Base-by-base conservation (phyloP, 2,113 vertebrate genomes). In the Gavialis gangeticus region DNA sequence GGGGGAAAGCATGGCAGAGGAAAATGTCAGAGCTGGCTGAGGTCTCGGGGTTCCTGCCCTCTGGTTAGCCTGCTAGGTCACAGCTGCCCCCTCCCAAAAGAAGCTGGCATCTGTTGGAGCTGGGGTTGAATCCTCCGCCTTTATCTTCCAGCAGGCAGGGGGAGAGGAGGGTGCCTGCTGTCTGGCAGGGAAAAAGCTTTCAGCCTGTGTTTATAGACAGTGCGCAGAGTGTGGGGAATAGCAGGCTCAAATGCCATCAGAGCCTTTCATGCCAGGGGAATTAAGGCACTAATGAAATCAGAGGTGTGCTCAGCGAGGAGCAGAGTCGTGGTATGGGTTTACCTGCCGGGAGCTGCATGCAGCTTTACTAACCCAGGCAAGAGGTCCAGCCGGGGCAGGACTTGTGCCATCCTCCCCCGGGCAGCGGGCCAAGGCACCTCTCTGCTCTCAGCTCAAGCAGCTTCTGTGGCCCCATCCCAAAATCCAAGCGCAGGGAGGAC, bases 181-280 rank as follows among this genome's bases (percentile, higher is more conserved):
- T 19, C 66, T 84, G 83, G 11, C 67, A 27, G 76, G 64, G 59
- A 55, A 24, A 37, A 77, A 2, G 34, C 62, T 18, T 66, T 83
- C 63, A 76, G 90, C 63, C 69, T 63, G 79, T 58, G 55, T 60
- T 86, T 67, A 27, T 1, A 37, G 89, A 85, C 80, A 83, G 64
- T 66, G 69, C 71, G 81, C 66, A 77, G 79, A 16, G 0, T 19
- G 55, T 12, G 63, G 86, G 63, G 76, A 8, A 81, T 76, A 75
- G 76, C 66, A 77, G 78, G 22, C 85, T 73, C 91, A 30, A 17
- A 5, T 79, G 30, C 79, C 71, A 15, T 24, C 6, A 63, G 56
- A 96, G 92, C 76, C 28, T 27, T 85, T 83, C 85, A 2, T 77
- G 79, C n/a, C 59, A 30, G 75, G 59, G 67, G 80, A 94, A 91